A percentile compares a stretch with the other conserved stretches of the same genome.
Evolutionary conservation across 2,888 invertebrate species (phyloP).

Genomic region (Drosophila incognita): DNA sequence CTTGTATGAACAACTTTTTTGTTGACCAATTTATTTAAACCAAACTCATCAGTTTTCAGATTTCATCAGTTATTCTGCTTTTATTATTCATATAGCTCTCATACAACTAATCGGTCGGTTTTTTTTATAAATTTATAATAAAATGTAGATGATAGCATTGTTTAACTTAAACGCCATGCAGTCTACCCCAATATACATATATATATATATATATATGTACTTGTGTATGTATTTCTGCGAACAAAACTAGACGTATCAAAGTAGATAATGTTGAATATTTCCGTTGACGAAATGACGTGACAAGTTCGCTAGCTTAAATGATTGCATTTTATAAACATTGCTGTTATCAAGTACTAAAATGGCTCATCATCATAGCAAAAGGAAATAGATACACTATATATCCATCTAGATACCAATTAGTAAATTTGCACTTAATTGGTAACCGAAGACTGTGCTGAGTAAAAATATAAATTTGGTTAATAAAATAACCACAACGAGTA

Average conservation of each 20-base stretch:
- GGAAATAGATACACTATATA: conserved; percentile 11
- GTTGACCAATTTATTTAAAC: neutral
- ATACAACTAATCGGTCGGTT: neutral
- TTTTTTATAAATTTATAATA: neutral
- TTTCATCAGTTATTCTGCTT: neutral
- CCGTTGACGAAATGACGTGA: neutral
- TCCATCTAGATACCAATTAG: conserved; percentile 26
- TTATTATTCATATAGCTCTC: neutral
- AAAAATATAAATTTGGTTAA: conserved; percentile 12
- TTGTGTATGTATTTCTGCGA: neutral
- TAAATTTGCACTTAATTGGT: conserved; percentile 60
- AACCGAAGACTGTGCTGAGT: conserved; percentile 45
- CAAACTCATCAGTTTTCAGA: neutral
- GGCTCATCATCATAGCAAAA: neutral
- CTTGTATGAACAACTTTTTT: neutral
- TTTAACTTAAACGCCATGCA: conserved; percentile 18
- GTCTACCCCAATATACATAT: conserved; percentile 13
- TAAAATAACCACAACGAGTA: conserved; percentile 4
- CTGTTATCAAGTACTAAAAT: neutral
- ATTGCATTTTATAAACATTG: neutral
- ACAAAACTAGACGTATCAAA: neutral
- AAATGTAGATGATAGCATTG: neutral
- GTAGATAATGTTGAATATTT: neutral
- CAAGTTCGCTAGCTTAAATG: neutral
- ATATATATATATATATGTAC: neutral